These are phyloP conservation scores for Amiota communis DNA, from an alignment of 2,888 invertebrate species.

Conservation along the genomic window DNA sequence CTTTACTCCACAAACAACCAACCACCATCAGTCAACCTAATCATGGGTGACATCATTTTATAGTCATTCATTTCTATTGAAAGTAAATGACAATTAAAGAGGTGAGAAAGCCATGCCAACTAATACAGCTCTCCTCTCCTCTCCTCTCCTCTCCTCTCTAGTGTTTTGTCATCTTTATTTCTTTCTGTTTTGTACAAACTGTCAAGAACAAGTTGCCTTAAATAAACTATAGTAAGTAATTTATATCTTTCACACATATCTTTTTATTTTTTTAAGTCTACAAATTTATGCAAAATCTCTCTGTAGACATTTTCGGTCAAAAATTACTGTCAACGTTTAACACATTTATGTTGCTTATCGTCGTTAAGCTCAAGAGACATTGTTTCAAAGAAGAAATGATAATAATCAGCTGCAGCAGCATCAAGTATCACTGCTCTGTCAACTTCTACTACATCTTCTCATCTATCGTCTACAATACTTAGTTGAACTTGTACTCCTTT, in stretches of 20 bases:
- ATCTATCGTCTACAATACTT: too few species aligned
- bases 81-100: too few species aligned
- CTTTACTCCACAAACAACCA: constrained; percentile 30
- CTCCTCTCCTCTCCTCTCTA: too few species aligned
- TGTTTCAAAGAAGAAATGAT: background rate
- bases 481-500: too few species aligned
- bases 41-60: constrained; percentile 25
- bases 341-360: constrained; percentile 49
- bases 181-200: background rate
- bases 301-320: constrained; percentile 11
- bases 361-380: background rate
- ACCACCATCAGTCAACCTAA: background rate
- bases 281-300: constrained; percentile 24
- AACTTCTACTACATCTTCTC: background rate
- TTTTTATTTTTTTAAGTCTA: background rate
- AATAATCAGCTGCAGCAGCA: background rate
- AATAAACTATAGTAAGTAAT: background rate
- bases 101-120: too few species aligned
- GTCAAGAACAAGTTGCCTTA: background rate
- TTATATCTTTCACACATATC: too few species aligned
- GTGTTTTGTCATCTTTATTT: too few species aligned
- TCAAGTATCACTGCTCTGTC: background rate
- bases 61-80: background rate
- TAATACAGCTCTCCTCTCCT: too few species aligned
- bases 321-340: constrained; percentile 53